Base-by-base conservation (phyloP, 92 coral and sea anemone genomes). In the Diadumene lineata region DNA sequence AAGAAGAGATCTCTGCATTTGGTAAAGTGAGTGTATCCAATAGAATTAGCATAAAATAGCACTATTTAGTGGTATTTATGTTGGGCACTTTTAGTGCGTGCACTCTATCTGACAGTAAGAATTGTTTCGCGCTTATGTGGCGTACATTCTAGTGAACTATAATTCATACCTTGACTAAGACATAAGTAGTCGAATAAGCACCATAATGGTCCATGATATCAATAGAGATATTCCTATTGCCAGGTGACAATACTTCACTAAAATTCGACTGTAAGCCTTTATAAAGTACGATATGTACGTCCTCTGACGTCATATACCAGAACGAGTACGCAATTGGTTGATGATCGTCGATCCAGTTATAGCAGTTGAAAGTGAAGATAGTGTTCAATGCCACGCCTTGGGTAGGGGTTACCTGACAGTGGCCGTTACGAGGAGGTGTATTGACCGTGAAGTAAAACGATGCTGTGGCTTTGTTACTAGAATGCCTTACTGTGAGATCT, bases 321-420 rank as follows among this genome's bases (percentile, higher is more conserved):
- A 83, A 86, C 50, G 78, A 66, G 70, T 86, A 90, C 44, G 16
- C 74, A 32, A 86, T 56, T 10, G 80, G 86, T 25, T 72, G 77
- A 34, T 90, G 92, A 9, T 78, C 62, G 34, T 86, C 96, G 11
- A 60, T 44, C 96, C 96, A 90, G 4, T 77, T 74, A 50, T 70
- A 60, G 57, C 96, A 90, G 3, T 50, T n/a, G 34, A 90, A 79
- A 11, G n/a, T 29, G 50, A 86, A 90, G 58, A 17, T 44, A 30
- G 96, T 86, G 60, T 60, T 69, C 63, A 86, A 66, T 19, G 96
- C 86, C 31, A 53, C 34, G n/a, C 96, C 96, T 28, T 81, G 64
- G 13, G 66, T 38, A 8, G 79, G 85, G 29, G 46, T 34, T 13
- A 56, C 89, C 0, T 33, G 22, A 33, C 96, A 90, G 0, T 24